Evolutionary conservation across 2,113 vertebrate species (phyloP), one percentile per base, ranked within the genome.

Genomic region (Macrotus californicus): DNA sequence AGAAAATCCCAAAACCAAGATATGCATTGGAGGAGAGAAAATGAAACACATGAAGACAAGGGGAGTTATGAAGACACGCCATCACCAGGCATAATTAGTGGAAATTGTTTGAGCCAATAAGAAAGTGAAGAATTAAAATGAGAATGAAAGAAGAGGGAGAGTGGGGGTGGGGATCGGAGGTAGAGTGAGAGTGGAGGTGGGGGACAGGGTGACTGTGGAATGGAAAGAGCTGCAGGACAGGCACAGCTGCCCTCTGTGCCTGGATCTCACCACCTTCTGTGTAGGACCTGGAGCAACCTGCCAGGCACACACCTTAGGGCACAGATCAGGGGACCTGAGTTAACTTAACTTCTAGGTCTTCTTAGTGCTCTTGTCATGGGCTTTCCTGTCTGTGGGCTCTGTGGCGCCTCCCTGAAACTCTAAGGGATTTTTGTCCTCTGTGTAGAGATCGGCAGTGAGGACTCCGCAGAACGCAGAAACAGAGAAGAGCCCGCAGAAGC

Each of bases 401-500:
- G 22, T n/a, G 14, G n/a, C 7, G n/a, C 70, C 34, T 15, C 31
- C 31, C 67, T 15, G 39, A 72, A 66, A 56, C 41, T 5, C 82
- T 59, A 67, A 69, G 4, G 15, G 43, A 1, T 13, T 69, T 92
- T 72, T 9, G 26, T 95, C 31, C 36, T 91, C 66, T 89, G 8
- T 29, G n/a, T 72, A 97, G 97, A 70, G 41, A 93, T 94, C 93
- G 91, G 34, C 67, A 95, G 61, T 50, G 95, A 91, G 0, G 91
- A 94, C 54, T 89, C 90, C 0, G 12, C 26, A 10, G 88, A 70
- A 29, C 16, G 9, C 91, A 69, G 21, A 24, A 82, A 85, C 3
- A n/a, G 0, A 69, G 72, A 66, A 0, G 24, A 77, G 24, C 0
- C 3, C 41, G 13, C 5, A 0, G 8, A n/a, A 67, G 3, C 31